Conservation (phyloP, 2,888 invertebrate genomes). For the Brachypalpus laphriformis region DNA sequence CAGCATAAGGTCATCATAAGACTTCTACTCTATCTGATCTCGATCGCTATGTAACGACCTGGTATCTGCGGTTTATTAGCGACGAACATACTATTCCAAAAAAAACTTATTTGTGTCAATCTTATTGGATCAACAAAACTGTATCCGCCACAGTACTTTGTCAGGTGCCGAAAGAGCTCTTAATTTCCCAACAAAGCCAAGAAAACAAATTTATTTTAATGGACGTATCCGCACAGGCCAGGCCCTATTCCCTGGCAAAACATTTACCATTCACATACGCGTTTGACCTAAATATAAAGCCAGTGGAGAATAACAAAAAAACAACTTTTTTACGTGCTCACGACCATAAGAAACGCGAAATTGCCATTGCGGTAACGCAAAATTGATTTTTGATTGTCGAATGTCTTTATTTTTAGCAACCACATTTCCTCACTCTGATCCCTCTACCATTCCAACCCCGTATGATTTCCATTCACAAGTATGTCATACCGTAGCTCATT, state of each 20-base stretch:
- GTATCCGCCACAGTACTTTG: too few relatives aligned
- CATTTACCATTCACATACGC: constrained; percentile 3
- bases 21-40: too few relatives aligned
- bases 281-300: constrained; percentile 57
- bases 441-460: background rate
- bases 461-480: constrained; percentile 28
- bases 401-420: constrained; percentile 62
- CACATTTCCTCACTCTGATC: background rate
- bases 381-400: constrained; percentile 71
- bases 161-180: background rate
- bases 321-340: constrained; percentile 39
- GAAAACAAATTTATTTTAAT: constrained; percentile 9
- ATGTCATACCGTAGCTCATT: constrained; percentile 29
- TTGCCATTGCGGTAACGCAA: constrained; percentile 60
- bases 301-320: background rate
- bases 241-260: background rate
- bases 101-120: too few relatives aligned
- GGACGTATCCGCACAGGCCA: background rate
- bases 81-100: too few relatives aligned
- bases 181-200: background rate
- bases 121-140: too few relatives aligned
- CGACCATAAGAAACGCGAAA: constrained; percentile 63
- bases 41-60: too few relatives aligned
- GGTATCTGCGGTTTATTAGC: too few relatives aligned
- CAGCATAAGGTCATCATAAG: too few relatives aligned